A percentile compares a stretch with the other conserved stretches of the same genome.
These are phyloP conservation scores for Eulimnadia texana DNA, from an alignment of 1,140 invertebrate species.

Conservation along the genomic window DNA sequence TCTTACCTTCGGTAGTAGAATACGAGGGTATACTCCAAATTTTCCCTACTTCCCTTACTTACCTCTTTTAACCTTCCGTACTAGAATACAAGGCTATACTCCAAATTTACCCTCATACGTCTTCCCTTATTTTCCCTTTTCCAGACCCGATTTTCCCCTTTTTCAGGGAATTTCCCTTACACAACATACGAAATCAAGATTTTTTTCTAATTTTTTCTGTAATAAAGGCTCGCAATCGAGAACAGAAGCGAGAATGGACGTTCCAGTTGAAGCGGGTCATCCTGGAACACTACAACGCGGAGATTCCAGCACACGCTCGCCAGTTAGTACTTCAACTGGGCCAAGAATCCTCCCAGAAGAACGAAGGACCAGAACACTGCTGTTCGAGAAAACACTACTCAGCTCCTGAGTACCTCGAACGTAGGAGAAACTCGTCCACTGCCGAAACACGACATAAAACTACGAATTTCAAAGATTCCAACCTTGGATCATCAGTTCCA, in stretches of 20 bases:
- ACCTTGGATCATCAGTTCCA: too few relatives aligned
- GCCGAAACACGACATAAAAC: too few relatives aligned
- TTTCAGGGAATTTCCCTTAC: too few relatives aligned
- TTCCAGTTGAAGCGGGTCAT: slow-evolving; percentile 80
- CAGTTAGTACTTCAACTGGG: slow-evolving; percentile 84
- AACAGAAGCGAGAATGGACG: slow-evolving; percentile 90
- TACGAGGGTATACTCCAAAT: too few relatives aligned
- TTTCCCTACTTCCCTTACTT: too few relatives aligned
- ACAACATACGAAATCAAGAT: not conserved
- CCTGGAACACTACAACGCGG: slow-evolving; percentile 82
- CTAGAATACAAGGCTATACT: too few relatives aligned
- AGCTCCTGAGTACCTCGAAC: slow-evolving; percentile 81
- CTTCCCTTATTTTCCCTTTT: too few relatives aligned
- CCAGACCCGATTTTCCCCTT: too few relatives aligned
- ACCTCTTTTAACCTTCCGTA: too few relatives aligned
- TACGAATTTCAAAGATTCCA: too few relatives aligned
- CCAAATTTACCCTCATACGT: too few relatives aligned
- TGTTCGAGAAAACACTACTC: slow-evolving; percentile 48
- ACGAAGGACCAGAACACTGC: not conserved
- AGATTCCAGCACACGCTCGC: slow-evolving; percentile 83
- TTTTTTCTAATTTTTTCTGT: not conserved
- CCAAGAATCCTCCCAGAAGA: slow-evolving; percentile 30
- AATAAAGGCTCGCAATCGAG: slow-evolving; percentile 53
- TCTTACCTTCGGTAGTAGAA: too few relatives aligned
- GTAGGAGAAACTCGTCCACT: slow-evolving; percentile 29